Evolutionary conservation across 2,113 vertebrate genomes (phyloP).

Genomic region (Xenopus laevis): DNA sequence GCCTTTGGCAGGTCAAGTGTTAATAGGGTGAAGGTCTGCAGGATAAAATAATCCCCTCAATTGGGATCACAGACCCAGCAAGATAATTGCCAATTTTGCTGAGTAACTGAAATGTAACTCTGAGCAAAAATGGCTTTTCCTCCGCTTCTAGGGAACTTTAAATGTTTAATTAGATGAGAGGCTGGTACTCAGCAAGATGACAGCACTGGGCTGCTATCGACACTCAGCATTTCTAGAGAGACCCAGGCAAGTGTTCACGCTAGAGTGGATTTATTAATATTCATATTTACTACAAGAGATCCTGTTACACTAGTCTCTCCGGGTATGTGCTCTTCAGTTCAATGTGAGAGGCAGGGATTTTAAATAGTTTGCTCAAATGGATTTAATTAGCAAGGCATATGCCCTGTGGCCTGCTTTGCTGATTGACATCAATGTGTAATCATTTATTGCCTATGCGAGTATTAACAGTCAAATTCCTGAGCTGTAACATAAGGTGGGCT

Average conservation of each 20-base stretch:
- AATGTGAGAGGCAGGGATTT: too few relatives aligned
- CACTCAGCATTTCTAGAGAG: conserved; percentile 15
- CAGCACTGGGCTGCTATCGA: neutral
- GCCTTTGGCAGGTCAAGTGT: neutral
- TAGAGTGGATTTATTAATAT: neutral
- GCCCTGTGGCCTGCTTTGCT: too few relatives aligned
- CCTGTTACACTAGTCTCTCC: neutral
- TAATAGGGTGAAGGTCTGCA: neutral
- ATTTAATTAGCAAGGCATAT: too few relatives aligned
- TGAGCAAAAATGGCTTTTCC: conserved; percentile 10
- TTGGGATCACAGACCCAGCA: neutral
- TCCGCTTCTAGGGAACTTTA: conserved; percentile 12
- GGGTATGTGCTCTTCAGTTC: neutral
- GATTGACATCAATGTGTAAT: too few relatives aligned
- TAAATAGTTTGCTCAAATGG: too few relatives aligned
- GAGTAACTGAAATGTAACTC: conserved; percentile 13
- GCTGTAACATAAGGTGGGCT: too few relatives aligned
- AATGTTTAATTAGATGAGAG: conserved; percentile 39
- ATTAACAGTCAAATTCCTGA: too few relatives aligned
- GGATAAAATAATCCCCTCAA: neutral
- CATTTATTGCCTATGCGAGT: too few relatives aligned
- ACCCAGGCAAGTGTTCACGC: neutral
- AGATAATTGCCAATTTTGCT: conserved; percentile 17
- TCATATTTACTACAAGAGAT: neutral
- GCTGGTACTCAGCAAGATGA: conserved; percentile 20